Evolutionary conservation across 2,113 vertebrate genomes (phyloP).

Genomic region (Periophthalmus modestus): DNA sequence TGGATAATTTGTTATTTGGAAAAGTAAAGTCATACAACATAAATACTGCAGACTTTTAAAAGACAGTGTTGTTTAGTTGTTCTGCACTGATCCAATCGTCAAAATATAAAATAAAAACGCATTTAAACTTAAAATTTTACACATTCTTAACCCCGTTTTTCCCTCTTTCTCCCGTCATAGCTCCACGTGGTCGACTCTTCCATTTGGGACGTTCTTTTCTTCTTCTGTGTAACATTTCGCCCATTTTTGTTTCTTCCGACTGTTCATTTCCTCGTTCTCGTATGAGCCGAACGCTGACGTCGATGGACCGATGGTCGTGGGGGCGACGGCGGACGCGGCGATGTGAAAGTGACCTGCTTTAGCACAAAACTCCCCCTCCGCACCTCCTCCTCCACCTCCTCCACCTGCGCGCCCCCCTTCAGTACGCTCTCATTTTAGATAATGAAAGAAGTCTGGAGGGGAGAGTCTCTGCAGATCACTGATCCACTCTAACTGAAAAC

Average conservation of each 20-base stretch:
- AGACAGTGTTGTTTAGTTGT: too few relatives aligned
- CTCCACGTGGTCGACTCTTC: too few relatives aligned
- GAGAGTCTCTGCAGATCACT: constrained; percentile 71
- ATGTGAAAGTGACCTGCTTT: constrained; percentile 52
- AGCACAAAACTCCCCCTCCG: constrained; percentile 35
- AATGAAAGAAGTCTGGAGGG: constrained; percentile 74
- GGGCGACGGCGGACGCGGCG: constrained; percentile 34
- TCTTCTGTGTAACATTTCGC: constrained; percentile 4
- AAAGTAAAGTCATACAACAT: too few relatives aligned
- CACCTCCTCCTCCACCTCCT: constrained; percentile 50
- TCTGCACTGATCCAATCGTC: too few relatives aligned
- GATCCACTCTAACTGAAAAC: constrained; percentile 79
- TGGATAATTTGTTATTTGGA: too few relatives aligned
- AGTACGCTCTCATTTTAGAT: constrained; percentile 73
- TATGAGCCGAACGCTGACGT: constrained; percentile 35
- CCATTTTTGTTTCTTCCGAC: not conserved
- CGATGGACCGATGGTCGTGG: constrained; percentile 43
- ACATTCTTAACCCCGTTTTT: too few relatives aligned
- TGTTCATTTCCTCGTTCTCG: constrained; percentile 37
- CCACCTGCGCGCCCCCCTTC: constrained; percentile 64
- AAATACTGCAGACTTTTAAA: too few relatives aligned
- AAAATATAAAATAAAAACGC: too few relatives aligned
- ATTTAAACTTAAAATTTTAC: too few relatives aligned
- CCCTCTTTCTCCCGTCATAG: too few relatives aligned
- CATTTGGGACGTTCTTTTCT: not conserved